Evolutionary conservation across 2,888 invertebrate species (phyloP), one percentile per base, ranked within the genome.

Genomic region (Rhogogaster chlorosoma): DNA sequence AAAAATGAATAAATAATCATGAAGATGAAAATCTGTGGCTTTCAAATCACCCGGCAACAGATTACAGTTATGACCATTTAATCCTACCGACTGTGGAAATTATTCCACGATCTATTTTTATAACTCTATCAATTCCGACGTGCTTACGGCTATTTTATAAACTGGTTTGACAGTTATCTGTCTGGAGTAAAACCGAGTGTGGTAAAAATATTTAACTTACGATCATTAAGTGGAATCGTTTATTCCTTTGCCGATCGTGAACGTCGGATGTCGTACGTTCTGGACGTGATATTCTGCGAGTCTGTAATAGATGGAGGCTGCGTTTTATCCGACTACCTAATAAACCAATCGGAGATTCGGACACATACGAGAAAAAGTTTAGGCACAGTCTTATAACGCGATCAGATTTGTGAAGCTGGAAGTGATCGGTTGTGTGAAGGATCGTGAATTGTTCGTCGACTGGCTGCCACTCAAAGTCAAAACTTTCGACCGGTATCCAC

Each of bases 401-500:
- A 29, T 80, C 32, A 32, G 61, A 61, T 80, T 61, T 38, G 78
- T 80, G 49, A 77, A 77, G 45, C 29, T 77, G 15, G 29, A 53
- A 42, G 70, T 42, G 78, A 85, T 71, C 70, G 70, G 80, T 82
- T 53, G 29, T 80, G 42, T 57, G 82, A 70, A 67, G 84, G 38
- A 85, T 85, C 49, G 22, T 82, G 42, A 70, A 83, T 67, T 36
- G 83, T 70, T 83, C 26, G 83, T 83, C 45, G 67, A 67, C 49
- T 71, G 84, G 38, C 84, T 85, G 84, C 82, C 84, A 85, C 70
- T 85, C 84, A 85, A 85, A 85, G 82, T 85, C 84, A 82, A 71
- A 85, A 82, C 78, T 85, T 67, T 71, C 53, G 53, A 80, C 32
- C 36, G 84, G 36, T 73, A 5, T 45, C 53, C 83, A 26, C 38